A percentile compares a stretch with the other conserved stretches of the same genome.
phyloP scores from a whole-genome alignment of 1,140 invertebrate species.

The Diachasmimorpha longicaudata region DNA sequence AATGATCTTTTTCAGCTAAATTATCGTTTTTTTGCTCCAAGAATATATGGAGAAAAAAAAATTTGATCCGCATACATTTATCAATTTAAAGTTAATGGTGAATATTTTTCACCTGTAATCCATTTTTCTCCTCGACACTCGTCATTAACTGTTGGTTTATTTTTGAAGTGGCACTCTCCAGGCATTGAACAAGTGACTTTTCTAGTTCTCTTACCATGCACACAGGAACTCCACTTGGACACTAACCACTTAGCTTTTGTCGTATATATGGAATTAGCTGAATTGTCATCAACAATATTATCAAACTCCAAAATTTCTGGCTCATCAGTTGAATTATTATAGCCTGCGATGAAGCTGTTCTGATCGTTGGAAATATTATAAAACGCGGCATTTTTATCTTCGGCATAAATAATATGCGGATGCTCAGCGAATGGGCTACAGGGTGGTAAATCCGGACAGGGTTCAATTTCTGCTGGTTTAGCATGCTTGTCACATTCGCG shows the following conservation, averaged over 20 bases:
- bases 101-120: constrained; percentile 40
- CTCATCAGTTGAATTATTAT: constrained; percentile 41
- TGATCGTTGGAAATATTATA: constrained; percentile 49
- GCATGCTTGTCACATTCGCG: constrained; percentile 66
- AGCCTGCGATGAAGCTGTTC: constrained; percentile 39
- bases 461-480: constrained; percentile 69
- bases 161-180: constrained; percentile 44
- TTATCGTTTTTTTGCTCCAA: too few relatives aligned
- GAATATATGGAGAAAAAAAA: constrained; percentile 1
- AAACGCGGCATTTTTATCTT: constrained; percentile 45
- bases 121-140: constrained; percentile 48
- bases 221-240: constrained; percentile 48
- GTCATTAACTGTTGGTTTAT: constrained; percentile 39
- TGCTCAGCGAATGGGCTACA: constrained; percentile 56
- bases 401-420: constrained; percentile 45
- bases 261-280: constrained; percentile 47
- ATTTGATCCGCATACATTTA: too few relatives aligned
- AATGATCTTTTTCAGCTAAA: too few relatives aligned
- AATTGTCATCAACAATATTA: constrained; percentile 50
- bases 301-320: constrained; percentile 54
- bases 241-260: constrained; percentile 52
- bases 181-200: constrained; percentile 43
- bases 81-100: neutral
- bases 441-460: constrained; percentile 68
- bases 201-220: constrained; percentile 41